Conservation (phyloP, 2,888 invertebrate genomes). For the Drosophila paramelanica region DNA sequence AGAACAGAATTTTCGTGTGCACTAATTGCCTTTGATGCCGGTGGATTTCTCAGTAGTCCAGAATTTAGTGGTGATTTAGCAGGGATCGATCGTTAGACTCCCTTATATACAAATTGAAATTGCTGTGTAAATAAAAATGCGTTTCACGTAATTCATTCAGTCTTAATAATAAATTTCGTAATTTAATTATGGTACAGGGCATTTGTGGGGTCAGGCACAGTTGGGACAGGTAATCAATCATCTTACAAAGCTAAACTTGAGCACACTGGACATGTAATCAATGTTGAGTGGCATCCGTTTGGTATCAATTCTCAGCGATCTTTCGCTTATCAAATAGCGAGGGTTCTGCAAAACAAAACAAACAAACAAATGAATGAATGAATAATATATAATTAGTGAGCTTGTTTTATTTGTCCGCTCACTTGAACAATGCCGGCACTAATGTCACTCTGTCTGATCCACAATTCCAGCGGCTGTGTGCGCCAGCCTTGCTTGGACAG, state of each 20-base stretch:
- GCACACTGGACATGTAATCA: conserved; percentile 62
- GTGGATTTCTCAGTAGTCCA: too few species aligned
- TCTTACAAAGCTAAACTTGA: conserved; percentile 72
- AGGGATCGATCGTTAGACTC: too few species aligned
- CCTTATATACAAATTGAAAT: too few species aligned
- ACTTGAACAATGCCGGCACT: conserved; percentile 39
- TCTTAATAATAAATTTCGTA: conserved; percentile 19
- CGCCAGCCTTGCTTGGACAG: conserved; percentile 74
- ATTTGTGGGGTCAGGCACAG: conserved; percentile 28
- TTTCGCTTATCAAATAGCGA: conserved; percentile 53
- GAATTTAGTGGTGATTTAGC: too few species aligned
- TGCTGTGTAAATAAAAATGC: neutral
- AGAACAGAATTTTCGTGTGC: too few species aligned
- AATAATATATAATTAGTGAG: neutral
- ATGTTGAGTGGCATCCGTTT: conserved; percentile 46
- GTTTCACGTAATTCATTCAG: conserved; percentile 11
- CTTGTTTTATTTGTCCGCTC: neutral
- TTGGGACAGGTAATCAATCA: conserved; percentile 17
- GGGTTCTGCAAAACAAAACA: conserved; percentile 44
- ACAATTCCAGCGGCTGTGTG: conserved; percentile 61
- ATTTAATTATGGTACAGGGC: conserved; percentile 15
- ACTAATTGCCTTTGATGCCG: too few species aligned
- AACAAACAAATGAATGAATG: neutral
- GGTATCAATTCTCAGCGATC: conserved; percentile 61
- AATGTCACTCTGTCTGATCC: conserved; percentile 72